These are phyloP conservation scores for Eulemur coronatus DNA, from an alignment of 2,797 vertebrate genomes.

Conservation along the genomic window DNA sequence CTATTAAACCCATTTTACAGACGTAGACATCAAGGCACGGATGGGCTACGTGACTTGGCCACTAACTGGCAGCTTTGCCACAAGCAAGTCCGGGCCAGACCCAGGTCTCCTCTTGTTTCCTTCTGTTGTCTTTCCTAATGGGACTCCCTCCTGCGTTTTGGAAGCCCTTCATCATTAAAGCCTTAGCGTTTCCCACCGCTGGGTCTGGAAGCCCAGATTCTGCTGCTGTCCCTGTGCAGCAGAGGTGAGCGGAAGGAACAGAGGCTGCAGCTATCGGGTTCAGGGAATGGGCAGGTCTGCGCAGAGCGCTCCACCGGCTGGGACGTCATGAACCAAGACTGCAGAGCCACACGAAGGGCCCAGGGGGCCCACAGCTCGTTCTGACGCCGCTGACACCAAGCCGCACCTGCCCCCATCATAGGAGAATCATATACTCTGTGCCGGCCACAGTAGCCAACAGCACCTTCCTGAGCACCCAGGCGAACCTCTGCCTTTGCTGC, in stretches of 20 bases:
- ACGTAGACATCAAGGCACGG: constrained; percentile 35
- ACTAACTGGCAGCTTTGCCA: not conserved
- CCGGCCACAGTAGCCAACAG: not conserved
- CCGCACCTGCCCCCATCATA: fast-evolving
- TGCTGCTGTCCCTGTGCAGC: not conserved
- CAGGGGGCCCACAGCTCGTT: too few relatives aligned
- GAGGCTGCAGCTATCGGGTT: fast-evolving
- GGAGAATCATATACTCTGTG: fast-evolving
- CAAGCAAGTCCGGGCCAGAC: constrained; percentile 50
- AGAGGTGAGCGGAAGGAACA: fast-evolving
- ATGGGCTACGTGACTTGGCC: constrained; percentile 39
- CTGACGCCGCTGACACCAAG: not conserved
- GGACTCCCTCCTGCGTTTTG: not conserved
- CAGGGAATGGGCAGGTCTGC: not conserved
- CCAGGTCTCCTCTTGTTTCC: not conserved
- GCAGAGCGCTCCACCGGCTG: fast-evolving
- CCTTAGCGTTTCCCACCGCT: constrained; percentile 16
- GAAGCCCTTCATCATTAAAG: not conserved
- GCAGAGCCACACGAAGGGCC: not conserved
- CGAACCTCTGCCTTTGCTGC: fast-evolving
- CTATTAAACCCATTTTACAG: constrained; percentile 71
- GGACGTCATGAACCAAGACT: not conserved
- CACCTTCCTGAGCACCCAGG: too few relatives aligned
- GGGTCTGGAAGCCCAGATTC: not conserved
- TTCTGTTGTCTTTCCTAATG: not conserved